These are phyloP conservation scores for Ceyx cyanopectus DNA, from an alignment of 2,113 vertebrate genomes.

Conservation along the genomic window DNA sequence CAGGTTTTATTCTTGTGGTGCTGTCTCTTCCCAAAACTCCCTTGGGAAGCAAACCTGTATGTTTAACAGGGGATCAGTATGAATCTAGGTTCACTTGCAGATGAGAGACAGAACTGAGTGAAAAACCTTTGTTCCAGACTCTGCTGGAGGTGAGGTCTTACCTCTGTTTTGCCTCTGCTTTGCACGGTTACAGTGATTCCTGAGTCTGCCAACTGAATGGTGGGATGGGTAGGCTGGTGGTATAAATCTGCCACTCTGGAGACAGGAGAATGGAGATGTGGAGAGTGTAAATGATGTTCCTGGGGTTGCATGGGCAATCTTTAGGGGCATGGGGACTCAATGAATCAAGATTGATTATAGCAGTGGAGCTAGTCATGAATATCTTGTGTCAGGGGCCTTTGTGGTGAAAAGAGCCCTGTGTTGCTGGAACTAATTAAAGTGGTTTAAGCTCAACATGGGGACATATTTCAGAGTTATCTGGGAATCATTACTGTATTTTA, in stretches of 20 bases:
- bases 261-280: not conserved
- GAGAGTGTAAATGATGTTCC: not conserved
- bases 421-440: not conserved
- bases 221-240: not conserved
- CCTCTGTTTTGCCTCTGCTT: not conserved
- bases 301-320: not conserved
- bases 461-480: not conserved
- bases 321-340: not conserved
- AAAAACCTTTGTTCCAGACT: not conserved
- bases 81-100: not conserved
- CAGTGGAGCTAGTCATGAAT: not conserved
- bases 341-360: not conserved
- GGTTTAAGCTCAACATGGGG: not conserved
- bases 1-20: not conserved
- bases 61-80: not conserved
- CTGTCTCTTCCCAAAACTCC: not conserved
- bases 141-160: not conserved
- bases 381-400: fast-evolving
- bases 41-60: not conserved
- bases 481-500: not conserved
- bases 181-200: not conserved
- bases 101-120: not conserved
- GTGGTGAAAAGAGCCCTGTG: not conserved
- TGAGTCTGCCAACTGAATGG: not conserved
- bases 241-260: not conserved